Evolutionary conservation across 2,113 vertebrate species (phyloP), one percentile per base, ranked within the genome.

Genomic region (Mormyrus iriodes): DNA sequence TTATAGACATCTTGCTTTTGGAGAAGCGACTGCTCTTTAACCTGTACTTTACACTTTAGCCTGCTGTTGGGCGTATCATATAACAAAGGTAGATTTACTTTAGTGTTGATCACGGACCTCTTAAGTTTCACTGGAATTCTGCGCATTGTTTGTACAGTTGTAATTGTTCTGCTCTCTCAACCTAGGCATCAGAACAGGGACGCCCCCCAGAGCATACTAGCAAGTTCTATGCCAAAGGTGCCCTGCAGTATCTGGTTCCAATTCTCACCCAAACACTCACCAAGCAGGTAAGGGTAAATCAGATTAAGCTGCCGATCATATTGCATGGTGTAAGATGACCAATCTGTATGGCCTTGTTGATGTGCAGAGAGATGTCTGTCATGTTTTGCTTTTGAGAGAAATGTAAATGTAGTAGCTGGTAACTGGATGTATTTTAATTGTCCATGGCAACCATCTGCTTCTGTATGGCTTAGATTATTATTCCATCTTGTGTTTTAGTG

Each of bases 181-280:
- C 76, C 0, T 87, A 99, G 98, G 98, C 98, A 90, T 97, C 98
- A 90, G 98, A 99, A 90, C 98, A 99, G 95, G 98, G 98, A 0
- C 96, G 97, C 31, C 98, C 98, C 51, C 98, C 98, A 0, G 98
- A 99, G 96, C 98, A 99, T 94, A 99, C 98, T 55, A 99, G 98
- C 94, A 99, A 99, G 69, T 99, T 99, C 92, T 99, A 99, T 21
- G 98, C 98, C 31, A 99, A 99, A 94, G 98, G 98, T 91, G 98
- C 98, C 0, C 94, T 99, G 24, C 98, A 99, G 92, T 99, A 99
- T 93, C 94, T 99, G 94, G 98, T 99, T 85, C 98, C 98, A 0
- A 99, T 99, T 90, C 96, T 99, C 2, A 99, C 98, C 2, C 98
- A 99, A 93, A 99, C 98, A 0, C 95, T 99, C 93, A 98, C 97